Base-by-base conservation (phyloP, 2,797 vertebrate species). In the Ceyx erithaca region DNA sequence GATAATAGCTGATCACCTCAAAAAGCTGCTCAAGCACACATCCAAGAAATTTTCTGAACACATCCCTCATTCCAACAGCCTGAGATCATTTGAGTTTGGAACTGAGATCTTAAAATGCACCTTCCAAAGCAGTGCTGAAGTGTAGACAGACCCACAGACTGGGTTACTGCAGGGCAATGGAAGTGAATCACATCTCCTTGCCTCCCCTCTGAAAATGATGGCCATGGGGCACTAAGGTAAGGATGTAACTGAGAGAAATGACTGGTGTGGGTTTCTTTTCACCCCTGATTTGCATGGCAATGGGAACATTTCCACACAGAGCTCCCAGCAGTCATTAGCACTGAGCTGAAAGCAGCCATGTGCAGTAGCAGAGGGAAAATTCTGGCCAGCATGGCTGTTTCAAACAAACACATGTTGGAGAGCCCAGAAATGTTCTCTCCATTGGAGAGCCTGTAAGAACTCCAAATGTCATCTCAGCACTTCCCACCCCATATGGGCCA, bases 401-500 rank as follows among this genome's bases (percentile, higher is more conserved):
- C 45, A 80, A 88, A 73, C 37, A 85, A 91, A 89, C 45, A 73
- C 45, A 41, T 37, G 7, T 62, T 77, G 40, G 46, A 92, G 5
- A 76, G 10, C 18, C 37, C 49, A 82, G 68, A 80, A 91, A 71
- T 57, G 68, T 49, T 73, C 37, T 5, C 80, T 49, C 71, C 70
- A 67, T 80, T 77, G 80, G 63, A 77, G 85, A 87, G 52, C 18
- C 90, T 85, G 49, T 40, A 75, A 86, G 81, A 82, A 49, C 62
- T 90, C 63, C 70, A 92, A 76, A 90, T 93, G 71, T 67, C 4
- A 0, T 87, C 49, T 62, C 87, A 35, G 14, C n/a, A 14, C 52
- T 94, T 63, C 41, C 80, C 64, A 85, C 31, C 31, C 20, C 90
- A 86, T 67, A 86, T 89, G 93, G 80, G 26, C 40, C 84, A 90